These are phyloP conservation scores for Mirza zaza DNA, from an alignment of 2,113 vertebrate genomes.

Conservation along the genomic window DNA sequence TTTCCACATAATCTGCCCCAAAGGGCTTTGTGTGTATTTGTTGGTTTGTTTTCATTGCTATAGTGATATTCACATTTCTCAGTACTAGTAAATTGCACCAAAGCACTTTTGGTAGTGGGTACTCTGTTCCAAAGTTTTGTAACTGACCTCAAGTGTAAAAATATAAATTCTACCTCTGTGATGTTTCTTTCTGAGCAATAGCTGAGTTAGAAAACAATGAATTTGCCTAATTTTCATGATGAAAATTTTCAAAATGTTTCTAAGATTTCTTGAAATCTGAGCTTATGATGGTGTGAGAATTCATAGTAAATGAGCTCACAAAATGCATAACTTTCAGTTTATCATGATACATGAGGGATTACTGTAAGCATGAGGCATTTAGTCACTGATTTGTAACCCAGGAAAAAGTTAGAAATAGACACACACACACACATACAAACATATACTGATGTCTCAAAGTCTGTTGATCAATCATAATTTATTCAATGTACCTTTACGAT, in stretches of 20 bases:
- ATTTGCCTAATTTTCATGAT: background rate
- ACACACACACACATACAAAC: fast-evolving
- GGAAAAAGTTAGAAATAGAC: background rate
- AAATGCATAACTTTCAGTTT: background rate
- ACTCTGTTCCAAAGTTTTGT: background rate
- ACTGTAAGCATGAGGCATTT: background rate
- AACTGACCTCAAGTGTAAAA: background rate
- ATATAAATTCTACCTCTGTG: background rate
- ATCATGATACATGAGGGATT: background rate
- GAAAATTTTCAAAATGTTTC: background rate
- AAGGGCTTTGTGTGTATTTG: background rate
- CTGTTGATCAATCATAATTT: background rate
- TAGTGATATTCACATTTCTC: background rate
- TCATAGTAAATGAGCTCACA: background rate
- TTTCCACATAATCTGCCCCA: background rate
- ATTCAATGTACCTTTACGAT: background rate
- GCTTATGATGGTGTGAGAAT: background rate
- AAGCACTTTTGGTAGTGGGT: background rate
- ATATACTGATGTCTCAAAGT: background rate
- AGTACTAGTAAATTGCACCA: background rate
- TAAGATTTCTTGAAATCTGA: constrained; percentile 33
- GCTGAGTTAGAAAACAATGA: background rate
- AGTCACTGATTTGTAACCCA: constrained; percentile 35
- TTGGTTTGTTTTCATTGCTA: background rate
- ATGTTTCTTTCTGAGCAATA: background rate